These are phyloP conservation scores for Drosophila paracracens DNA, from an alignment of 2,888 invertebrate genomes.

Conservation along the genomic window DNA sequence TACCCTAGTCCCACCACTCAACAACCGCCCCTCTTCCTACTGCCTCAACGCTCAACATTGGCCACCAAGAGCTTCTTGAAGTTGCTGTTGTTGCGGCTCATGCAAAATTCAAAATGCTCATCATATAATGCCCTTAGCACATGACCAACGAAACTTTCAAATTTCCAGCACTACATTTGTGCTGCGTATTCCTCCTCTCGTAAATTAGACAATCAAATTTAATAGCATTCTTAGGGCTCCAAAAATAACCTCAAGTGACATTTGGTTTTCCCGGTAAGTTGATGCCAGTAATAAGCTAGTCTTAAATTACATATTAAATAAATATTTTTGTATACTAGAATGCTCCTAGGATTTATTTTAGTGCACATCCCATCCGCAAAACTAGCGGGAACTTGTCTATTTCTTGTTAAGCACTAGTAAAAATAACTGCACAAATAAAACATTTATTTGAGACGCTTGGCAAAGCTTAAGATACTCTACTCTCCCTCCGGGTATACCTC, in stretches of 20 bases:
- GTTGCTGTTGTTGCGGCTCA: conserved; percentile 33
- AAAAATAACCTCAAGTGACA: conserved; percentile 11
- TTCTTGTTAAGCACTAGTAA: conserved; percentile 6
- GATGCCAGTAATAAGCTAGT: conserved; percentile 27
- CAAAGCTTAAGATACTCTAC: conserved; percentile 1
- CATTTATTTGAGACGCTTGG: neutral
- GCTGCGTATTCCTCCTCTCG: neutral
- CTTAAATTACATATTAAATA: conserved; percentile 31
- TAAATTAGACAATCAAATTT: conserved; percentile 18
- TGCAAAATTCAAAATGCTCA: conserved; percentile 58
- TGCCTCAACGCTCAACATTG: conserved; percentile 2
- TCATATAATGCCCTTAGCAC: conserved; percentile 58
- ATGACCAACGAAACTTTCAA: conserved; percentile 29
- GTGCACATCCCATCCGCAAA: neutral
- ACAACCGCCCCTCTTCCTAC: neutral
- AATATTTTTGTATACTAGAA: conserved; percentile 23
- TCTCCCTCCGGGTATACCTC: neutral
- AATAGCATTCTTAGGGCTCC: conserved; percentile 5
- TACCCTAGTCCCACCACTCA: neutral
- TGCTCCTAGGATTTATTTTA: conserved; percentile 13
- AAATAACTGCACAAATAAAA: conserved; percentile 1
- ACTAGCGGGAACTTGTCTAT: neutral
- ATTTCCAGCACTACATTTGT: conserved; percentile 9
- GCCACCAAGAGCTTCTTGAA: conserved; percentile 12
- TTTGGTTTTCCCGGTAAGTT: neutral